Evolutionary conservation across 2,113 vertebrate species (phyloP), one percentile per base, ranked within the genome.

Genomic region (Holacanthus passer): DNA sequence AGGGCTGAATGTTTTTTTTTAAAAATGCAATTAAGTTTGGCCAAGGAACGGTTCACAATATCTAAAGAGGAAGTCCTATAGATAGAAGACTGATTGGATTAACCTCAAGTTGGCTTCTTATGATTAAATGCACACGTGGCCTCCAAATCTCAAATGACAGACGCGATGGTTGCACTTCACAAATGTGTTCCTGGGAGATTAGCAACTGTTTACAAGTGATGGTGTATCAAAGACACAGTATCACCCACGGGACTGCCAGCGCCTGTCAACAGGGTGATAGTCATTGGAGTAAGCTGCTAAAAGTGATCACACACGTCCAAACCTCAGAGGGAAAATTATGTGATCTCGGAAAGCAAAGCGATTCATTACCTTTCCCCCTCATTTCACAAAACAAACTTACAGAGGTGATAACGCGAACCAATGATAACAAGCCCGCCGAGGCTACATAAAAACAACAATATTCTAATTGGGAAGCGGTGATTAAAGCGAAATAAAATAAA

Each of bases 391-490:
- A 85, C 81, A 90, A 92, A 89, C 81, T 83, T 84, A 87, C 84
- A 67, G 83, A 84, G 78, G 86, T 82, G 84, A 88, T 87, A 89
- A 90, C 74, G 22, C 7, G 2, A 83, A 71, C 84, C 69, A 32
- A 31, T 77, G 84, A 91, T 88, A 90, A 92, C 84, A 84, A 82
- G 86, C 79, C 92, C 76, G 4, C 60, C 17, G 90, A 90, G 90
- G 85, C 75, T 73, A 65, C 81, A 73, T 86, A 82, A 84, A 90
- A 83, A 84, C 60, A 85, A 81, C 68, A 70, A 62, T 81, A 72
- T 86, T 79, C 74, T 89, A 90, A 89, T 89, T 89, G 78, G 78
- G 67, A 86, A 84, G 60, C 60, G 62, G 82, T 91, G 85, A 92
- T 91, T 91, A 92, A 83, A 91, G 59, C 50, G 60, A 67, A 63